These are phyloP conservation scores for Agonum fuliginosum DNA, from an alignment of 2,888 invertebrate genomes.

Conservation along the genomic window DNA sequence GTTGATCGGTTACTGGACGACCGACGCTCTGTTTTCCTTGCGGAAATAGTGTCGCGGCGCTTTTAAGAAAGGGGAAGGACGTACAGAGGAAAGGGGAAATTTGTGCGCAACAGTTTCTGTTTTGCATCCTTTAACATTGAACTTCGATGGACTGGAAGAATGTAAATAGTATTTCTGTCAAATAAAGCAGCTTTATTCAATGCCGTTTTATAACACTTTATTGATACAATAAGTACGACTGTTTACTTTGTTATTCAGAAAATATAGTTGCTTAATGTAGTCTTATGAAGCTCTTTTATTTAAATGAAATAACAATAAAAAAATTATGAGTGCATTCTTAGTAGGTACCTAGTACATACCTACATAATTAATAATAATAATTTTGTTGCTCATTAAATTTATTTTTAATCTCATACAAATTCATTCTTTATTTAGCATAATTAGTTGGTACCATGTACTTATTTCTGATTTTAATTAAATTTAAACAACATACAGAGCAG, in stretches of 20 bases:
- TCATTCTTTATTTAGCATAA: too few relatives aligned
- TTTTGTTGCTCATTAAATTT: too few relatives aligned
- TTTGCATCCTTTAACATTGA: constrained; percentile 15
- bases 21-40: neutral
- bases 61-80: constrained; percentile 4
- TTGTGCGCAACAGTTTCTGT: constrained; percentile 34
- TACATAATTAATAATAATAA: too few relatives aligned
- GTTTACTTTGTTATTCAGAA: neutral
- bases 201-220: neutral
- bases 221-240: neutral
- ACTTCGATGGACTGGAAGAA: constrained; percentile 11
- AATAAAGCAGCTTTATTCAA: neutral
- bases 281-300: too few relatives aligned
- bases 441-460: too few relatives aligned
- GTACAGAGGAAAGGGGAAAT: neutral
- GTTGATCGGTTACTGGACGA: constrained; percentile 6
- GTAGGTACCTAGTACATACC: too few relatives aligned
- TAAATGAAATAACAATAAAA: too few relatives aligned
- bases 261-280: neutral
- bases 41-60: constrained; percentile 3
- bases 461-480: too few relatives aligned
- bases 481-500: too few relatives aligned
- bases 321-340: too few relatives aligned
- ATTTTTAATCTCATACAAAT: too few relatives aligned
- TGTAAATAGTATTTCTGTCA: neutral